Percentiles rank a stretch among this genome's conserved stretches.
phyloP scores from a whole-genome alignment of 1,140 invertebrate species.

The Rhysida immarginata region DNA sequence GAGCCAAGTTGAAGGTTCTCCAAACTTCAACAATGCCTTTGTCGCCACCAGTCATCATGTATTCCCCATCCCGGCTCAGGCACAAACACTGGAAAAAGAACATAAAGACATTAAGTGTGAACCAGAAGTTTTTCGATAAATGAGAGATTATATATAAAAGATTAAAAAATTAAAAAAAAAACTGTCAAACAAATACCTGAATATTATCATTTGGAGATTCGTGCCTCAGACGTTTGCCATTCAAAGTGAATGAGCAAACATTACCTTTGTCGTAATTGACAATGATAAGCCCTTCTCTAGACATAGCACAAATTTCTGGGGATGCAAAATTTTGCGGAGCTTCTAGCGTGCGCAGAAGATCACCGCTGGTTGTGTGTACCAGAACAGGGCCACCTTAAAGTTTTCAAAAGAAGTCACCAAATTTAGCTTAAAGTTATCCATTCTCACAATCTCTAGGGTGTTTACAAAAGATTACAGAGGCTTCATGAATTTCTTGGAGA shows the following conservation, averaged over 20 bases:
- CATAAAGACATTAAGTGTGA: no score
- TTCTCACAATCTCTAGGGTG: no score
- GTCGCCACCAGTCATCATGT: slow-evolving; percentile 90
- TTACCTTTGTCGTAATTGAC: slow-evolving; percentile 82
- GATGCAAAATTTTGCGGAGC: slow-evolving; percentile 58
- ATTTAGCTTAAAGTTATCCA: no score
- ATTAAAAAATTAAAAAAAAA: no score
- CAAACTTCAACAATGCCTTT: slow-evolving; percentile 95
- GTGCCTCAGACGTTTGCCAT: slow-evolving; percentile 68
- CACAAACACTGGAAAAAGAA: slow-evolving; percentile 60
- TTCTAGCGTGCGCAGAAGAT: slow-evolving; percentile 81
- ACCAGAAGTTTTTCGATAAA: no score
- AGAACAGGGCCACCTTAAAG: slow-evolving; percentile 93
- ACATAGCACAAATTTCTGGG: slow-evolving; percentile 83
- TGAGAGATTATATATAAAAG: no score
- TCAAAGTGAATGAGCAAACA: slow-evolving; percentile 83
- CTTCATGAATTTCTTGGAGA: no score
- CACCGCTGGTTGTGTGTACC: slow-evolving; percentile 95
- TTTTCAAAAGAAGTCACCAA: no score
- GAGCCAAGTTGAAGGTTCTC: slow-evolving; percentile 89
- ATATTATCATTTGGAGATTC: slow-evolving; percentile 88
- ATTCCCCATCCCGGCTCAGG: slow-evolving; percentile 93
- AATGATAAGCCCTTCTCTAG: slow-evolving; percentile 88
- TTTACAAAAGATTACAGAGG: no score
- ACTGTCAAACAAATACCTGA: no score